These are phyloP conservation scores for Condylura cristata DNA, from an alignment of 2,113 vertebrate species.

Conservation along the genomic window DNA sequence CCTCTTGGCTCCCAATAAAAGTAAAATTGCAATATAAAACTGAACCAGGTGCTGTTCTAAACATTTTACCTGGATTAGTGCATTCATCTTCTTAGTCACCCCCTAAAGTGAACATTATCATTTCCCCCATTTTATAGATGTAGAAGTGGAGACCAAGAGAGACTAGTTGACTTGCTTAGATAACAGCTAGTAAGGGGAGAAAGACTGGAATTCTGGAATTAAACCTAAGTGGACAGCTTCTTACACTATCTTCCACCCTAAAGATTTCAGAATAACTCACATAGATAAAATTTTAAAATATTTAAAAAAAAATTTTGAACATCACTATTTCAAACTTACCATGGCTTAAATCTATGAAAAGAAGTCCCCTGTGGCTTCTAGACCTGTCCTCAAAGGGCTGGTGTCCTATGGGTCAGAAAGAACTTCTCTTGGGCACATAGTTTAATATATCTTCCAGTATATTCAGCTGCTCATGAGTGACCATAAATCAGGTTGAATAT, in stretches of 20 bases:
- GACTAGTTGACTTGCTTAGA: background rate
- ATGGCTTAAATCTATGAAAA: background rate
- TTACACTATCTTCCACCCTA: background rate
- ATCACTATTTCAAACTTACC: background rate
- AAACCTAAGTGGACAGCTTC: background rate
- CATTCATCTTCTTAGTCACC: background rate
- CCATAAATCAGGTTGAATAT: background rate
- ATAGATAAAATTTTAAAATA: background rate
- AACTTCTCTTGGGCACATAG: background rate
- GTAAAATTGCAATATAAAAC: background rate
- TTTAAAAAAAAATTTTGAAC: background rate
- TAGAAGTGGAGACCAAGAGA: background rate
- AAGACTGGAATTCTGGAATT: background rate
- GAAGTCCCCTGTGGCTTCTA: background rate
- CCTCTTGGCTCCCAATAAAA: background rate
- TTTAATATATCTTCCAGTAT: background rate
- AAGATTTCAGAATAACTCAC: background rate
- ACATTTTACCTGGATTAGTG: background rate
- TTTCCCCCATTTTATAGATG: background rate
- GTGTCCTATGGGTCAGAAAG: background rate
- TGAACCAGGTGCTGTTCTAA: background rate
- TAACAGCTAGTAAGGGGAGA: background rate
- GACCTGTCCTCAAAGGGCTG: background rate
- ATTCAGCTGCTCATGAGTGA: background rate
- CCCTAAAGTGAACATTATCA: background rate